Evolutionary conservation across 2,113 vertebrate species (phyloP).

Genomic region (Phoxinus phoxinus): DNA sequence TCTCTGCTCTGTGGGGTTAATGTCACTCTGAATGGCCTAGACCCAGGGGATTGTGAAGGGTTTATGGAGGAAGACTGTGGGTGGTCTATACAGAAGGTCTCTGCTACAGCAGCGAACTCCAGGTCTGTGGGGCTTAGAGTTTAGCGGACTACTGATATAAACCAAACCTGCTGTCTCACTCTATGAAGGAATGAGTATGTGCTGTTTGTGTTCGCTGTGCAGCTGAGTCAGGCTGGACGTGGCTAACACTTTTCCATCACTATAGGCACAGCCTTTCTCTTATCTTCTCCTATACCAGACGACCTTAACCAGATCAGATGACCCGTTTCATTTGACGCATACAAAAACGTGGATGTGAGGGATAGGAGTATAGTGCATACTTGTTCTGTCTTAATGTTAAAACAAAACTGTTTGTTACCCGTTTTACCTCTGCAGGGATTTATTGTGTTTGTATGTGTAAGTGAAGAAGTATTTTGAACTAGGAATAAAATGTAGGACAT

Average conservation of each 20-base stretch:
- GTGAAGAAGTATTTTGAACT: background rate
- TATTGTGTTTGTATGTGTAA: background rate
- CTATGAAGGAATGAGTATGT: constrained; percentile 12
- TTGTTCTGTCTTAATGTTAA: background rate
- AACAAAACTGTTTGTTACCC: background rate
- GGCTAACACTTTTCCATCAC: background rate
- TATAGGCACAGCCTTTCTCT: background rate
- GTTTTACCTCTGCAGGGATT: background rate
- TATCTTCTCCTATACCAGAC: background rate
- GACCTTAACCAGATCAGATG: background rate
- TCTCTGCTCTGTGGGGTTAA: constrained; percentile 9
- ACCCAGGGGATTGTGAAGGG: background rate
- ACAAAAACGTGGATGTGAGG: background rate
- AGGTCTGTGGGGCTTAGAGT: constrained; percentile 2
- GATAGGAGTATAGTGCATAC: background rate
- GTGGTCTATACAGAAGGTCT: constrained; percentile 19
- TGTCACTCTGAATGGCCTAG: constrained; percentile 13
- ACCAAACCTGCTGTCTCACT: constrained; percentile 2
- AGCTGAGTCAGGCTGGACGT: constrained; percentile 33
- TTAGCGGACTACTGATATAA: constrained; percentile 2
- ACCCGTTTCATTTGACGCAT: background rate
- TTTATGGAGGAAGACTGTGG: constrained; percentile 33
- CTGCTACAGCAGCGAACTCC: background rate
- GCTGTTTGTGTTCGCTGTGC: constrained; percentile 13
- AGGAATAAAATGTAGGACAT: background rate